Conservation (phyloP, 2,888 invertebrate species). For the Drosophila paranaensis region DNA sequence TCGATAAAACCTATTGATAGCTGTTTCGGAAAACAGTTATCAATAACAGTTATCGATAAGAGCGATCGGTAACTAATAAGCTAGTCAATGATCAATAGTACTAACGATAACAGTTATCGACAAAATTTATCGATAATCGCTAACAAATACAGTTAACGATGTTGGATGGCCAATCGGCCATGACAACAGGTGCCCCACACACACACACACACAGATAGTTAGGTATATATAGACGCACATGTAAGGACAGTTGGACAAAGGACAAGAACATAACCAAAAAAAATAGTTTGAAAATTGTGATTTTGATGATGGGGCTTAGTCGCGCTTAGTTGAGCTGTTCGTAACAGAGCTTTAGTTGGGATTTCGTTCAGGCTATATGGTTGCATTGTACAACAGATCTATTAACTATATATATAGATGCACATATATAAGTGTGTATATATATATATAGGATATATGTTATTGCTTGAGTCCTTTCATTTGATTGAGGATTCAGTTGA, state of each 20-base stretch:
- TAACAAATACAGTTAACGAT: background rate
- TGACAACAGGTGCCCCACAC: constrained; percentile 2
- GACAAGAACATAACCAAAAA: constrained; percentile 41
- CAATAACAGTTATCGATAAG: background rate
- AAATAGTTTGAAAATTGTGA: constrained; percentile 10
- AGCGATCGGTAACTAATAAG: background rate
- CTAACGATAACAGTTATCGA: background rate
- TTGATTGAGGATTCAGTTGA: constrained; percentile 7
- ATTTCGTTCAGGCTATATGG: constrained; percentile 33
- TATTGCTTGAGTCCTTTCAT: constrained; percentile 7
- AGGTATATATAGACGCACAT: constrained; percentile 15
- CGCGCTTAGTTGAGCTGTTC: constrained; percentile 18
- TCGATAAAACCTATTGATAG: too few species aligned
- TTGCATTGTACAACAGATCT: constrained; percentile 51
- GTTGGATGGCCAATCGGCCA: background rate
- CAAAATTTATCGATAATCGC: background rate
- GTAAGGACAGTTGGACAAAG: constrained; percentile 31
- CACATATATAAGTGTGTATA: background rate
- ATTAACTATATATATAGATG: constrained; percentile 26
- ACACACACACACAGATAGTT: background rate
- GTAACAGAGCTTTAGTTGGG: constrained; percentile 11
- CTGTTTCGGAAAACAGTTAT: background rate
- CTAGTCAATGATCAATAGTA: background rate
- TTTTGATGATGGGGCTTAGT: constrained; percentile 7
- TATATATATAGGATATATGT: constrained; percentile 17